These are phyloP conservation scores for Gari tellinella DNA, from an alignment of 2,888 invertebrate species.

Conservation along the genomic window DNA sequence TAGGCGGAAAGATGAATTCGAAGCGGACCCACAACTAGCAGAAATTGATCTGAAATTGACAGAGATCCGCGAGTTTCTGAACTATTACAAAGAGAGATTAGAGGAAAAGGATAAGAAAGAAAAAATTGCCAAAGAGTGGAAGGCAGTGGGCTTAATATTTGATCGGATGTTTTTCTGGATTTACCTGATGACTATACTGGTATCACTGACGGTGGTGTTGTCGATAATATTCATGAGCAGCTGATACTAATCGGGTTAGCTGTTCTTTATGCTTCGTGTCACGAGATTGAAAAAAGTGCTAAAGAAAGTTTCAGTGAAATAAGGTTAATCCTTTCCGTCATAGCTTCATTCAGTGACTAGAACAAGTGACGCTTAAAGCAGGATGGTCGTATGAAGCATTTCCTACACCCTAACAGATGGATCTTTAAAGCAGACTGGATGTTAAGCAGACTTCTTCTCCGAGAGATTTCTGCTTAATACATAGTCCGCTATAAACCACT, in stretches of 20 bases:
- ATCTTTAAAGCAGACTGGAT: too few species aligned
- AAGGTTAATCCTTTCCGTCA: too few species aligned
- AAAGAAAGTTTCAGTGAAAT: too few species aligned
- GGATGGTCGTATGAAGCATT: too few species aligned
- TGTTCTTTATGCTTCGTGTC: slow-evolving; percentile 34
- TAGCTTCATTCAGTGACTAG: too few species aligned
- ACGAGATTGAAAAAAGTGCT: not conserved
- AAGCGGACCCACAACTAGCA: slow-evolving; percentile 64
- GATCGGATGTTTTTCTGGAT: slow-evolving; percentile 82
- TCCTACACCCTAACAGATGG: too few species aligned
- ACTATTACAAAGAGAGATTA: slow-evolving; percentile 72
- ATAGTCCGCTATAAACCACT: too few species aligned
- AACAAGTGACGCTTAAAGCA: too few species aligned
- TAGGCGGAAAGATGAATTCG: slow-evolving; percentile 54
- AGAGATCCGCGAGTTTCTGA: slow-evolving; percentile 74
- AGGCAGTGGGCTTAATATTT: slow-evolving; percentile 81
- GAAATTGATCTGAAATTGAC: slow-evolving; percentile 71
- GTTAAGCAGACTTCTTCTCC: too few species aligned
- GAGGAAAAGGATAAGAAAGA: slow-evolving; percentile 80
- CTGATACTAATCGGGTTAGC: slow-evolving; percentile 42
- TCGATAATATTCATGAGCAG: slow-evolving; percentile 65
- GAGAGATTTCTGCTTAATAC: too few species aligned
- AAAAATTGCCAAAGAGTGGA: slow-evolving; percentile 81
- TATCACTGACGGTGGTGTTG: slow-evolving; percentile 76
- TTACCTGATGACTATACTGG: slow-evolving; percentile 78